A percentile compares a stretch with the other conserved stretches of the same genome.
Evolutionary conservation across 37 sponge, comb jelly and placozoan genomes (phyloP).

Genomic region (Axinella damicornis): DNA sequence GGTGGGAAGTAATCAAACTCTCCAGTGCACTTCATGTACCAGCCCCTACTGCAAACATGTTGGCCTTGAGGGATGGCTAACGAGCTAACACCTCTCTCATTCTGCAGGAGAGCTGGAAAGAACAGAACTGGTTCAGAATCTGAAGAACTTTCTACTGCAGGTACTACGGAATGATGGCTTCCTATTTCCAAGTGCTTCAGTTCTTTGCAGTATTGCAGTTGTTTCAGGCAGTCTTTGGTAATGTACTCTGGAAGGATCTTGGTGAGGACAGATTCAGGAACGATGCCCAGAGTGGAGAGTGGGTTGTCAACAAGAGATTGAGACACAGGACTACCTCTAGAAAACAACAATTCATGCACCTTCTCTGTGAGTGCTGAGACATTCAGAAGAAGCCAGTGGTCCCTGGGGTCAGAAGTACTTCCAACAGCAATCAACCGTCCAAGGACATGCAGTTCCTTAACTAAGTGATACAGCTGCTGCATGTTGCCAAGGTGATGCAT

Average conservation of each 20-base stretch:
- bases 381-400: not conserved
- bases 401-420: not conserved
- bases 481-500: not conserved
- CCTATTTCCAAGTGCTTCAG: conserved; percentile 2
- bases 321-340: not conserved
- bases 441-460: conserved; percentile 2
- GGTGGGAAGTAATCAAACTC: conserved; percentile 29
- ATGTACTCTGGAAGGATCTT: conserved; percentile 12
- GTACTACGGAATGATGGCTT: not conserved
- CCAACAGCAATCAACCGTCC: conserved; percentile 7
- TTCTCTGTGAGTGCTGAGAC: conserved; percentile 8
- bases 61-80: not conserved
- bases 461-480: not conserved
- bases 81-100: not conserved
- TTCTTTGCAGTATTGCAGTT: conserved; percentile 34
- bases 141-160: not conserved
- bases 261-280: conserved; percentile 3
- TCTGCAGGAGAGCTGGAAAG: conserved; percentile 45
- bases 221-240: conserved; percentile 12
- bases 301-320: too few relatives aligned
- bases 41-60: conserved; percentile 18
- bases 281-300: not conserved
- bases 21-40: conserved; percentile 26
- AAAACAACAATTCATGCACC: not conserved
- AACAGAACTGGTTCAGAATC: not conserved